Evolutionary conservation across 2,113 vertebrate species (phyloP).

Genomic region (Talpa occidentalis): DNA sequence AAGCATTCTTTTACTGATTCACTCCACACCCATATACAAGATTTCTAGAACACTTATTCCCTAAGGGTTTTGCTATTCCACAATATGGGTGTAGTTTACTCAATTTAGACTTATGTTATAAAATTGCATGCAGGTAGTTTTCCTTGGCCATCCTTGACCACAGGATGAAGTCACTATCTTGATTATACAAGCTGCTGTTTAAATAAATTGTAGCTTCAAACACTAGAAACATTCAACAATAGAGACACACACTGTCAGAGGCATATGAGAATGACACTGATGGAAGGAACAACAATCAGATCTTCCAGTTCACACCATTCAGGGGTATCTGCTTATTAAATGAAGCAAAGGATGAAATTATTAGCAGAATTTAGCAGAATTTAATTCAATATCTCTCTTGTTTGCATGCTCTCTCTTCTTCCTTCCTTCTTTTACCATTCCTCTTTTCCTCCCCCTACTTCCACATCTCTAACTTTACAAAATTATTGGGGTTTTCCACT

Average conservation of each 20-base stretch:
- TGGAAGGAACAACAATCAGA: neutral
- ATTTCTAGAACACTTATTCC: neutral
- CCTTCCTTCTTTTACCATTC: no score
- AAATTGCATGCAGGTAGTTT: neutral
- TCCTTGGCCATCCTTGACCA: neutral
- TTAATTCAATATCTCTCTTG: neutral
- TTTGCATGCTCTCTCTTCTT: neutral
- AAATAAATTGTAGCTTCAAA: neutral
- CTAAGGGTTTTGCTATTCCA: neutral
- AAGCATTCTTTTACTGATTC: neutral
- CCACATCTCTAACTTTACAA: neutral
- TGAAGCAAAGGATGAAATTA: neutral
- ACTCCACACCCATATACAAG: neutral
- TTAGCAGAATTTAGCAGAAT: neutral
- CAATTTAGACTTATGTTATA: neutral
- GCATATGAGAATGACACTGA: neutral
- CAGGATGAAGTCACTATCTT: neutral
- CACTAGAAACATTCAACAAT: neutral
- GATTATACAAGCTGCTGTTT: neutral
- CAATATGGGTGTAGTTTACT: neutral
- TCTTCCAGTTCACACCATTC: neutral
- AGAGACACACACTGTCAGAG: neutral
- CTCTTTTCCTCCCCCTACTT: neutral
- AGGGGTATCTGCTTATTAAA: neutral
- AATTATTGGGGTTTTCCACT: neutral